These are phyloP conservation scores for cattle (Bos taurus) DNA, from an alignment of 2,113 vertebrate genomes.

Conservation along the genomic window ARS-UCD2.0 NC_037337.1:1131501-1132000, in stretches of 20 bases:
- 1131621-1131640: too few species aligned
- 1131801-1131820: background rate
- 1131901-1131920: background rate
- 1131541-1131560: too few species aligned
- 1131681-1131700: too few species aligned
- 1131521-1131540: too few species aligned
- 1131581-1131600: too few species aligned
- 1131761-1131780: background rate
- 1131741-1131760: fast-evolving
- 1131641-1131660: too few species aligned
- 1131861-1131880: background rate
- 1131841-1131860: background rate
- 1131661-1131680: too few species aligned
- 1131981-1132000: background rate
- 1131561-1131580: too few species aligned
- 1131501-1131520: too few species aligned
- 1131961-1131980: fast-evolving
- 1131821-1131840: background rate
- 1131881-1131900: background rate
- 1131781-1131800: background rate
- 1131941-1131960: background rate
- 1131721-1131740: background rate
- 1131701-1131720: background rate
- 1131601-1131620: too few species aligned
- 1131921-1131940: background rate